phyloP scores from a whole-genome alignment of 2,113 vertebrate genomes.

The Mormoops blainvillei region DNA sequence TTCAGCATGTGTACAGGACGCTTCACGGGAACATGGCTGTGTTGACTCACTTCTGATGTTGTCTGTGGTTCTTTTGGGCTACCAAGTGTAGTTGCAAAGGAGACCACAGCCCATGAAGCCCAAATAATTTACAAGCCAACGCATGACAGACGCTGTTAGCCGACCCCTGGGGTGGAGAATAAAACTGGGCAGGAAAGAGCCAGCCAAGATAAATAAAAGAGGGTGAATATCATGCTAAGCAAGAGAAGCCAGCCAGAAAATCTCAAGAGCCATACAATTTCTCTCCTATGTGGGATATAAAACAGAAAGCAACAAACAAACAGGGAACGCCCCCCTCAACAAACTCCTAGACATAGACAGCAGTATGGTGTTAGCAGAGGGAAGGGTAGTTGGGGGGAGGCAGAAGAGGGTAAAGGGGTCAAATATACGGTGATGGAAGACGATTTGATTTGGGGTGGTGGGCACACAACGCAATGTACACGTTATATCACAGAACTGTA shows the following conservation, averaged over 20 bases:
- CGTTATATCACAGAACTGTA: neutral
- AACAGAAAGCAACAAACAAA: neutral
- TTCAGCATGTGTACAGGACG: rapidly evolving
- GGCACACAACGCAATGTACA: too few species aligned
- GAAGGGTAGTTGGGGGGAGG: neutral
- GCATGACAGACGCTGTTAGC: neutral
- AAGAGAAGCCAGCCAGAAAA: neutral
- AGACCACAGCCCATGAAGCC: too few species aligned
- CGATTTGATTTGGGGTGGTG: neutral
- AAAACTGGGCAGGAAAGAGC: neutral
- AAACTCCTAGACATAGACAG: neutral
- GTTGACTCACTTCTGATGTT: too few species aligned
- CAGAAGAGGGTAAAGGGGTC: neutral
- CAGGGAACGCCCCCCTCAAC: neutral
- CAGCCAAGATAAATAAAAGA: neutral
- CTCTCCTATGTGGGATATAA: neutral
- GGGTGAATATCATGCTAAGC: neutral
- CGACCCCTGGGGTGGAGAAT: neutral
- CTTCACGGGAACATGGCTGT: neutral
- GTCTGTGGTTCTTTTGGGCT: too few species aligned
- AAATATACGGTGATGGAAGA: neutral
- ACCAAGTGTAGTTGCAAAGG: neutral
- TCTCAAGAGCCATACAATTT: neutral
- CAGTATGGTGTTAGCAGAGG: neutral
- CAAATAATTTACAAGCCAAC: neutral